Evolutionary conservation across 2,113 vertebrate species (phyloP).

Genomic region (Lanius ludovicianus): DNA sequence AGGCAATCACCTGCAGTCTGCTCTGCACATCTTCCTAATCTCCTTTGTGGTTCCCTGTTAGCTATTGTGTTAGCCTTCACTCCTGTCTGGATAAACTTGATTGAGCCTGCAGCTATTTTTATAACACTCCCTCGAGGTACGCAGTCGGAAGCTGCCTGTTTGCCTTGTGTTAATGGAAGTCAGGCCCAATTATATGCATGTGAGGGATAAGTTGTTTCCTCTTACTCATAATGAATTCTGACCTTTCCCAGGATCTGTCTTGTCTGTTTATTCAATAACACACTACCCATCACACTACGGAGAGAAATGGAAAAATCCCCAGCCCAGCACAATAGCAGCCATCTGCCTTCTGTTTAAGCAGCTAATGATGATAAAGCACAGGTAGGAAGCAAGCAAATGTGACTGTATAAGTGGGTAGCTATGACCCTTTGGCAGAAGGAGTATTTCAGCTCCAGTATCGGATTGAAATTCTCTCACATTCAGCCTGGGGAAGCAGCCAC

Average conservation of each 20-base stretch:
- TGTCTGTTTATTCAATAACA: constrained; percentile 45
- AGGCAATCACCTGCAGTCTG: background rate
- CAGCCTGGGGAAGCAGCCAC: background rate
- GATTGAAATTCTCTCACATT: background rate
- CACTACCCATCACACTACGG: background rate
- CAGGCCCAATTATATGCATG: constrained; percentile 6
- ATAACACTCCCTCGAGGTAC: background rate
- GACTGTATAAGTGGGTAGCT: background rate
- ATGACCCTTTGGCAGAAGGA: background rate
- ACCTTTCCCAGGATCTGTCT: constrained; percentile 55
- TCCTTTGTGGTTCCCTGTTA: background rate
- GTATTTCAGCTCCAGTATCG: background rate
- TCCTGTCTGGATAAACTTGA: background rate
- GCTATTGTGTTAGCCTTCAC: background rate
- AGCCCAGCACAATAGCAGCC: background rate
- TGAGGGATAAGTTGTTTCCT: constrained; percentile 35
- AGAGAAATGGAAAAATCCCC: constrained; percentile 15
- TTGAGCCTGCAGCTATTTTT: constrained; percentile 45
- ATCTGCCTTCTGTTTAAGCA: background rate
- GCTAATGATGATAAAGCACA: background rate
- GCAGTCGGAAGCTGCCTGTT: constrained; percentile 12
- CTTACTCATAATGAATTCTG: constrained; percentile 40
- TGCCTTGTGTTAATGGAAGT: constrained; percentile 8
- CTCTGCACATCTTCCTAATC: background rate
- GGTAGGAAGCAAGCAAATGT: background rate